Percentiles rank a stretch among this genome's conserved stretches.
phyloP scores from a whole-genome alignment of 2,113 vertebrate genomes.

The Tyto alba region DNA sequence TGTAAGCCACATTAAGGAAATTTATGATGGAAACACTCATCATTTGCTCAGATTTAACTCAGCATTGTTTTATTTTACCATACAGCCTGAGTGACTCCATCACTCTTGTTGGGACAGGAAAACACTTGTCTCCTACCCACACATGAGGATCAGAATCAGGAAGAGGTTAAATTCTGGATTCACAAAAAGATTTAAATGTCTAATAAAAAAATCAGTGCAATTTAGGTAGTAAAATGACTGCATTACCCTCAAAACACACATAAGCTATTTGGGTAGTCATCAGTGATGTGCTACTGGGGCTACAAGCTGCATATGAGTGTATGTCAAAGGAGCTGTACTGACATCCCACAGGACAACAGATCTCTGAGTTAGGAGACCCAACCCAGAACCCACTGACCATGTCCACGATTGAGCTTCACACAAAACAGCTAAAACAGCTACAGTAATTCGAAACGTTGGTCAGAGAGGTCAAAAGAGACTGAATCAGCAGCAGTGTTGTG shows the following conservation, averaged over 20 bases:
- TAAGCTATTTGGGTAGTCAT: neutral
- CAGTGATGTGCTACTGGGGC: neutral
- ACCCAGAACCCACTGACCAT: neutral
- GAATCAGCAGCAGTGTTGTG: neutral
- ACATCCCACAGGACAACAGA: rapidly evolving
- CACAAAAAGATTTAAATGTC: neutral
- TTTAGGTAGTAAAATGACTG: neutral
- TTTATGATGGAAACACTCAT: neutral
- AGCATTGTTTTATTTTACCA: neutral
- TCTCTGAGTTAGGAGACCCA: neutral
- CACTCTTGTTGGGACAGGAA: neutral
- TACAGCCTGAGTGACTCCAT: neutral
- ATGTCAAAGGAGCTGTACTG: neutral
- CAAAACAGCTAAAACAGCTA: neutral
- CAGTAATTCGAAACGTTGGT: neutral
- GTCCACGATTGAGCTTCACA: neutral
- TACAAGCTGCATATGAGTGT: neutral
- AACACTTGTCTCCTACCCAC: neutral
- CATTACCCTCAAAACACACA: neutral
- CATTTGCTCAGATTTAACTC: neutral
- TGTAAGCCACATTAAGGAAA: neutral
- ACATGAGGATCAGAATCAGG: neutral
- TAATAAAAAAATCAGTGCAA: neutral
- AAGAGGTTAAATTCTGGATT: neutral
- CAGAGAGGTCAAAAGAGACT: neutral